phyloP scores from a whole-genome alignment of 2,113 vertebrate genomes.

The Hippopotamus amphibius region DNA sequence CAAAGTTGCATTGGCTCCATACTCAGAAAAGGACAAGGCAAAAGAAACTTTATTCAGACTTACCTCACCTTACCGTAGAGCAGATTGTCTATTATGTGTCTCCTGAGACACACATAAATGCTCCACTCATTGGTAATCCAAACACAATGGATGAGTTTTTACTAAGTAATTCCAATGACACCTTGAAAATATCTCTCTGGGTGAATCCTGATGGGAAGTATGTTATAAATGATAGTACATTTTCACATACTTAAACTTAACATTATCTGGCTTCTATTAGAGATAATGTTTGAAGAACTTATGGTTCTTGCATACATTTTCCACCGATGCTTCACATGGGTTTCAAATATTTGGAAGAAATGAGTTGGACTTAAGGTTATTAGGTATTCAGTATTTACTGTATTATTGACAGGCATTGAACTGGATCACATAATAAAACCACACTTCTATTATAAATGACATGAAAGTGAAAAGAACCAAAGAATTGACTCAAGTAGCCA shows the following conservation, averaged over 20 bases:
- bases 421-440: neutral
- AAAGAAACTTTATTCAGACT: neutral
- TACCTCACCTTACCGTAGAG: neutral
- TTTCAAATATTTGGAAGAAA: constrained; percentile 48
- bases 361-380: neutral
- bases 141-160: neutral
- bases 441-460: neutral
- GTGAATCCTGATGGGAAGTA: neutral
- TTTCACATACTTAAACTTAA: constrained; percentile 33
- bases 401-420: neutral
- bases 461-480: neutral
- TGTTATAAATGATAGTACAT: neutral
- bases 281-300: constrained; percentile 22
- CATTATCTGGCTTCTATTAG: neutral
- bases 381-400: neutral
- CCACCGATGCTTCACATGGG: neutral
- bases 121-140: neutral
- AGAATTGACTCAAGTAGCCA: neutral
- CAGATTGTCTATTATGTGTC: neutral
- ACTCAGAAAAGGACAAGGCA: neutral
- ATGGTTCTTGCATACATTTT: neutral
- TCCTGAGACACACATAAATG: neutral
- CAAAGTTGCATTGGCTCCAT: neutral
- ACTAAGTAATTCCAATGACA: neutral
- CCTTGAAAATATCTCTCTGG: constrained; percentile 15